Evolutionary conservation across 2,113 vertebrate genomes (phyloP).

Genomic region (Drymodes brunneopygia): DNA sequence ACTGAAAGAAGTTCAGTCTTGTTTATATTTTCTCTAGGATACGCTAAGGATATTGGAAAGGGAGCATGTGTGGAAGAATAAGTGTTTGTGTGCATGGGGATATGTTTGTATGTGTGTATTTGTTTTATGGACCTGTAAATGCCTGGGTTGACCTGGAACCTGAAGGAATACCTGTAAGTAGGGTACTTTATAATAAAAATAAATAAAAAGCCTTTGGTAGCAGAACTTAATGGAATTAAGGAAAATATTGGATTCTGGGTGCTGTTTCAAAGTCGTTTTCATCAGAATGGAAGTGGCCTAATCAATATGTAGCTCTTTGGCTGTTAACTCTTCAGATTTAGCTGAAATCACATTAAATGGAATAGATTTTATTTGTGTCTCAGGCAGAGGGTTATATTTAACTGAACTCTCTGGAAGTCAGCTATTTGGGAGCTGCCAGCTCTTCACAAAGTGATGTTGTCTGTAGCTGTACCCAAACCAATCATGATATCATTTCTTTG

Average conservation of each 20-base stretch:
- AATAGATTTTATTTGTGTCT: constrained; percentile 22
- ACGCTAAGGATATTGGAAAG: background rate
- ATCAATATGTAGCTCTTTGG: constrained; percentile 41
- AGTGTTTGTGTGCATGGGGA: background rate
- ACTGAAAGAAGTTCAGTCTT: background rate
- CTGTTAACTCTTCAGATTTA: constrained; percentile 25
- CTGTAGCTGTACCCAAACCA: background rate
- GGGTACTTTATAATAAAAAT: background rate
- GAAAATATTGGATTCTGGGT: background rate
- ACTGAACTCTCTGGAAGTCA: constrained; percentile 7
- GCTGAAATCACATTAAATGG: constrained; percentile 29
- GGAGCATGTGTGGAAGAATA: background rate
- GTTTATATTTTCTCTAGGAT: background rate
- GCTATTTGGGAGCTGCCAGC: background rate
- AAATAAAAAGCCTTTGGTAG: background rate
- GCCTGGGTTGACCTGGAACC: accelerated
- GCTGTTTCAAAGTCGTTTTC: background rate
- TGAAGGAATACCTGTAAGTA: background rate
- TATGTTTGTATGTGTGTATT: background rate
- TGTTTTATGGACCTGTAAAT: background rate
- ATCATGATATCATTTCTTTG: background rate
- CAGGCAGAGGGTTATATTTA: background rate
- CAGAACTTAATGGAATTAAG: background rate
- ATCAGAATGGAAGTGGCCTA: constrained; percentile 1
- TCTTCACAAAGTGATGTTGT: background rate